These are phyloP conservation scores for Chloroclystis v-ata DNA, from an alignment of 2,888 invertebrate species.

Conservation along the genomic window DNA sequence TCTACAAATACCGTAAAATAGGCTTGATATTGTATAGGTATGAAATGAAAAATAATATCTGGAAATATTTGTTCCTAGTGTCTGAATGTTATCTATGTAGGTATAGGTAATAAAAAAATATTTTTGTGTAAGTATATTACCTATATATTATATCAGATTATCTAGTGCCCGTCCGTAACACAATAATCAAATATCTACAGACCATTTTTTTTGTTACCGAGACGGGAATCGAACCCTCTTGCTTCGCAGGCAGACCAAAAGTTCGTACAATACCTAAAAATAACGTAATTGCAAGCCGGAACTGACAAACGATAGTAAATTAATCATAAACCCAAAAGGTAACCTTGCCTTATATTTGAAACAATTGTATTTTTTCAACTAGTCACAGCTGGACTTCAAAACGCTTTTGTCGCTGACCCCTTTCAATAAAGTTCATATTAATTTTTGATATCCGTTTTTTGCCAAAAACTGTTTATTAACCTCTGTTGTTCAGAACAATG, in stretches of 20 bases:
- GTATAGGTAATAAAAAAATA: too few relatives aligned
- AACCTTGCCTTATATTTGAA: neutral
- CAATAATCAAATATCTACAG: too few relatives aligned
- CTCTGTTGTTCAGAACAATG: slow-evolving; percentile 43
- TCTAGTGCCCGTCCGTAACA: too few relatives aligned
- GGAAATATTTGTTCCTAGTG: too few relatives aligned
- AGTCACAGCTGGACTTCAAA: slow-evolving; percentile 20
- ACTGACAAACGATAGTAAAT: slow-evolving; percentile 18
- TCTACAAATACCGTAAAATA: slow-evolving; percentile 11
- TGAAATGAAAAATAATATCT: slow-evolving; percentile 12
- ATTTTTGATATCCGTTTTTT: slow-evolving; percentile 13
- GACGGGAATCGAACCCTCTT: too few relatives aligned
- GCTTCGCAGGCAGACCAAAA: too few relatives aligned
- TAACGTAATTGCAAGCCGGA: slow-evolving; percentile 34
- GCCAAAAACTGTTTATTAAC: slow-evolving; percentile 45
- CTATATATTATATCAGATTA: too few relatives aligned
- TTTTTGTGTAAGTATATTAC: too few relatives aligned
- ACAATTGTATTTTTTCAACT: slow-evolving; percentile 26
- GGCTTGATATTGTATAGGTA: slow-evolving; percentile 1
- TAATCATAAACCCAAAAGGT: neutral
- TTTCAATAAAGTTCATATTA: neutral
- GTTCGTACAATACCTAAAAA: too few relatives aligned
- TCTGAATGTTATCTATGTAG: too few relatives aligned
- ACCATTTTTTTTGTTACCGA: too few relatives aligned
- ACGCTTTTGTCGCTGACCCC: neutral